Evolutionary conservation across 2,888 invertebrate genomes (phyloP).

Genomic region (Amphipyra berbera): DNA sequence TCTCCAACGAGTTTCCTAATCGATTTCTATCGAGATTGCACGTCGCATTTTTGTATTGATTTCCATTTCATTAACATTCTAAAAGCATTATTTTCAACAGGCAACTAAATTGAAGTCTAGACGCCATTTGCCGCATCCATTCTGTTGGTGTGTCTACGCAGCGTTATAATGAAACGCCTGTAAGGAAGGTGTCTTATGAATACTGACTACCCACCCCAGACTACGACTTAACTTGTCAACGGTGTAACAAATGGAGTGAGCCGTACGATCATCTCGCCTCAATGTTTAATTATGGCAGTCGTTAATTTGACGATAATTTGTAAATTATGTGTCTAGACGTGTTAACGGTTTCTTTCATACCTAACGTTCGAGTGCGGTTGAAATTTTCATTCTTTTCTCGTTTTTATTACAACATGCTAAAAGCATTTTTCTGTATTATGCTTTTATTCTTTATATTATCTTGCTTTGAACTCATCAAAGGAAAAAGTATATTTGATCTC

Average conservation of each 20-base stretch:
- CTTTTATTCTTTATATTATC: background rate
- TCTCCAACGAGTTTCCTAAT: conserved; percentile 49
- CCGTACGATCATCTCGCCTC: conserved; percentile 70
- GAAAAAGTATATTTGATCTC: background rate
- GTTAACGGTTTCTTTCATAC: conserved; percentile 44
- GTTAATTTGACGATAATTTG: conserved; percentile 53
- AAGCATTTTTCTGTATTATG: conserved; percentile 1
- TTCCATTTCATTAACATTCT: conserved; percentile 63
- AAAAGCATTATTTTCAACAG: conserved; percentile 54
- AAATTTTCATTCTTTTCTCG: conserved; percentile 31
- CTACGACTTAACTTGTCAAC: conserved; percentile 86
- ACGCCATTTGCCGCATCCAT: conserved; percentile 61
- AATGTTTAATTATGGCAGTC: conserved; percentile 74
- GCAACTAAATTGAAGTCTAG: conserved; percentile 54
- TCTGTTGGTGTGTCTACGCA: conserved; percentile 64
- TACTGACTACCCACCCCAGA: conserved; percentile 79
- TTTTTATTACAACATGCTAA: conserved; percentile 2
- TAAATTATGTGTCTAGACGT: conserved; percentile 52
- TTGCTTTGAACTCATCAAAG: background rate
- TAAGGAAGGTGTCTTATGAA: conserved; percentile 85
- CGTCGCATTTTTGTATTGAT: conserved; percentile 54
- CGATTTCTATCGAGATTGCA: conserved; percentile 48
- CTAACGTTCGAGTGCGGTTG: conserved; percentile 7
- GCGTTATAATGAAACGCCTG: conserved; percentile 60
- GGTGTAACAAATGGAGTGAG: conserved; percentile 79